phyloP scores from a whole-genome alignment of 2,888 invertebrate species.

The Tenthredo scrophulariae region DNA sequence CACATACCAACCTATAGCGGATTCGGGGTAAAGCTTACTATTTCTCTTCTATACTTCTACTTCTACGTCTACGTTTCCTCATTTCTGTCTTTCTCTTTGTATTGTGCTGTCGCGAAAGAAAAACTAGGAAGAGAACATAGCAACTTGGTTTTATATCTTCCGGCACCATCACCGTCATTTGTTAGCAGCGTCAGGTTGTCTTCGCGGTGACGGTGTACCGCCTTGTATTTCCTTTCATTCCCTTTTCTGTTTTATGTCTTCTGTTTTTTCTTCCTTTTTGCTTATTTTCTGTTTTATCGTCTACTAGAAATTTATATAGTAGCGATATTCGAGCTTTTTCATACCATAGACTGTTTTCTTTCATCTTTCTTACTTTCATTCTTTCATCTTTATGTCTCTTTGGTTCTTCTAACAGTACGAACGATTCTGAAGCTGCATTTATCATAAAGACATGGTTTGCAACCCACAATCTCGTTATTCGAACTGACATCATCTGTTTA shows the following conservation, averaged over 20 bases:
- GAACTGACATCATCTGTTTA: neutral
- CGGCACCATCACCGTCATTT: conserved; percentile 50
- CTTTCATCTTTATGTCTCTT: neutral
- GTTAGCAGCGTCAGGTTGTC: conserved; percentile 51
- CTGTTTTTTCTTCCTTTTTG: neutral
- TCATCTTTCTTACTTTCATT: neutral
- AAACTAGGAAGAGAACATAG: conserved; percentile 35
- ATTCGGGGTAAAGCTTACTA: conserved; percentile 9
- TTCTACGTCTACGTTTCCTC: neutral
- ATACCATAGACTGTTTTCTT: neutral
- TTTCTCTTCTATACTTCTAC: conserved; percentile 23
- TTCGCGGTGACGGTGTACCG: conserved; percentile 46
- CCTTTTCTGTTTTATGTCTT: conserved; percentile 3
- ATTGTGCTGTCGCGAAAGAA: conserved; percentile 44
- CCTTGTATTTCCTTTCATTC: conserved; percentile 36
- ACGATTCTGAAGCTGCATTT: neutral
- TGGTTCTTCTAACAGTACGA: neutral
- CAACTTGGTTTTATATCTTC: conserved; percentile 47
- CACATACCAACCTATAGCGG: neutral
- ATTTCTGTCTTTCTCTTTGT: neutral
- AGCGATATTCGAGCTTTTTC: neutral
- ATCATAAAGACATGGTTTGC: neutral
- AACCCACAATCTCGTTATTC: neutral
- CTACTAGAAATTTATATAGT: conserved; percentile 31
- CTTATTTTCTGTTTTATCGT: neutral